These are phyloP conservation scores for Pocillopora grandis DNA, from an alignment of 92 coral and sea anemone species.

Conservation along the genomic window DNA sequence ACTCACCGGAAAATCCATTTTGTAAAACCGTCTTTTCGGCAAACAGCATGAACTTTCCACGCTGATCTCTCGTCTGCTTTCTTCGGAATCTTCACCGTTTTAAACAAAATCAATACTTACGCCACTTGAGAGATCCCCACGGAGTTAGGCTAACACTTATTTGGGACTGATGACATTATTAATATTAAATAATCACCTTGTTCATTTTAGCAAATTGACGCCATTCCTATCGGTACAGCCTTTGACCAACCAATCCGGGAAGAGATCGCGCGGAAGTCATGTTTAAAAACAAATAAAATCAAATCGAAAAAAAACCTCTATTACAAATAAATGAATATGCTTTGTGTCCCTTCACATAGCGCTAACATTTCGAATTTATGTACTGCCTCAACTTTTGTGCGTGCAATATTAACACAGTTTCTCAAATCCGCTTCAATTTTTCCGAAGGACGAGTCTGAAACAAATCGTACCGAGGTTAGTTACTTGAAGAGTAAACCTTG, in stretches of 20 bases:
- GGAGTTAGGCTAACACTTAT: conserved; percentile 40
- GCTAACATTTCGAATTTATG: too few species aligned
- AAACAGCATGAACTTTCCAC: background rate
- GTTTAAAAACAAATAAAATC: conserved; percentile 12
- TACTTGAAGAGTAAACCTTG: too few species aligned
- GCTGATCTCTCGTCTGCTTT: background rate
- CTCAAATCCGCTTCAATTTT: too few species aligned
- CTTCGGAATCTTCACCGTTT: background rate
- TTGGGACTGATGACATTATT: conserved; percentile 81
- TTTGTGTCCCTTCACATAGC: background rate
- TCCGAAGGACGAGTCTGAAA: too few species aligned
- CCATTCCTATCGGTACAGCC: conserved; percentile 53
- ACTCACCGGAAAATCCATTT: conserved; percentile 32
- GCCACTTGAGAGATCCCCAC: conserved; percentile 52
- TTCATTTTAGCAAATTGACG: conserved; percentile 91
- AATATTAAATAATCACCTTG: conserved; percentile 70
- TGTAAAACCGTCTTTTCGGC: background rate
- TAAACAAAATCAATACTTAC: conserved; percentile 40
- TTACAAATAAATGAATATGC: background rate
- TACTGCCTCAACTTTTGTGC: too few species aligned
- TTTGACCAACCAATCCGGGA: conserved; percentile 61
- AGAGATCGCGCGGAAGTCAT: background rate
- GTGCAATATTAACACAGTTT: too few species aligned
- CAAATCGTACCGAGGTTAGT: too few species aligned
- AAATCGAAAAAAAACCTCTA: conserved; percentile 1